Conservation (phyloP, 2,113 vertebrate species). For the Chinchilla lanigera region DNA sequence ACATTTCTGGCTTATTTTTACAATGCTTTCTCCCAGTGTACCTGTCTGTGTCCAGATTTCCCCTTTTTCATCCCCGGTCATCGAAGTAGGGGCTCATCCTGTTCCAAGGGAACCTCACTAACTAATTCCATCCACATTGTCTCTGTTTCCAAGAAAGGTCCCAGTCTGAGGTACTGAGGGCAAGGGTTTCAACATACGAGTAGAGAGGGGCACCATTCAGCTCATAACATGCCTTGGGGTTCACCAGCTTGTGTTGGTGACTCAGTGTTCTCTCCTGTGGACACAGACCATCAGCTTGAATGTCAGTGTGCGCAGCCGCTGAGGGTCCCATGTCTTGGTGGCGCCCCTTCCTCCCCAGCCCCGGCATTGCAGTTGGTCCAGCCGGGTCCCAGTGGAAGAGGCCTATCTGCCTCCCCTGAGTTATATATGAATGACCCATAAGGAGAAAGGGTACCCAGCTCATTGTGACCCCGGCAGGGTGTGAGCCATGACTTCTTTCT, state of each 20-base stretch:
- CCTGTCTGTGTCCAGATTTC: background rate
- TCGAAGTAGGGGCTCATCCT: background rate
- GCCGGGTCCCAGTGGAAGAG: background rate
- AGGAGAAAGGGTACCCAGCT: background rate
- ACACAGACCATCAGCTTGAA: background rate
- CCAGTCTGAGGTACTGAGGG: background rate
- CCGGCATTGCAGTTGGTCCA: background rate
- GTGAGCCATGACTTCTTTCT: fast-evolving
- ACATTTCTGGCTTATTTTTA: background rate
- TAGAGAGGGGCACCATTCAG: background rate
- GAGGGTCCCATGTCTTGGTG: background rate
- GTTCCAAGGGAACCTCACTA: background rate
- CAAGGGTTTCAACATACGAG: background rate
- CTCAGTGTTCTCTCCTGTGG: background rate
- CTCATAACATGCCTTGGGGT: background rate
- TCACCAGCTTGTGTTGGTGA: background rate
- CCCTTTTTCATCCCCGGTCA: background rate
- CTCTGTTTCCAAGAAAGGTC: background rate
- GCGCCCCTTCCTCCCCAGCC: too few relatives aligned
- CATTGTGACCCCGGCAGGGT: fast-evolving
- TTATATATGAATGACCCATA: fast-evolving
- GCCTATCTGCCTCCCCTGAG: background rate
- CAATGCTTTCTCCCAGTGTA: background rate
- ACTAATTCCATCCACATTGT: background rate
- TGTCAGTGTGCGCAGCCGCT: background rate